Evolutionary conservation across 2,797 vertebrate species (phyloP).

Genomic region (Sparidentex hasta): DNA sequence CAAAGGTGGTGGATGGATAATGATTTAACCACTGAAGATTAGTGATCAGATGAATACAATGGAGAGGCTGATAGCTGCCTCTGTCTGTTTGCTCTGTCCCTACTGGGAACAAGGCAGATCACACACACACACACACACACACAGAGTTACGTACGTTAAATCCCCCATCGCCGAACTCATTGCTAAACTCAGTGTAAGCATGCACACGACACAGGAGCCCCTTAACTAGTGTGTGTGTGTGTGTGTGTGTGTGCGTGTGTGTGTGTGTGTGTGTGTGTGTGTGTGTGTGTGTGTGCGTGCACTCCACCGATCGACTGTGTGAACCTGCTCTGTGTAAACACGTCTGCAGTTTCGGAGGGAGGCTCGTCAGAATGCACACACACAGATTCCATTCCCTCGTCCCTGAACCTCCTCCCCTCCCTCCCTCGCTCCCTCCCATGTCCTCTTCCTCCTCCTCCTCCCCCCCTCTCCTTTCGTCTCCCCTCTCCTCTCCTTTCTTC

Average conservation of each 20-base stretch:
- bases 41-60: constrained; percentile 83
- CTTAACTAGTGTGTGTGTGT: constrained; percentile 43
- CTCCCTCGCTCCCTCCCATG: background rate
- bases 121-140: constrained; percentile 59
- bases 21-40: constrained; percentile 86
- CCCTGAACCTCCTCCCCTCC: constrained; percentile 52
- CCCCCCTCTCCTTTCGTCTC: constrained; percentile 6
- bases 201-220: constrained; percentile 55
- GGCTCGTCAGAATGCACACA: constrained; percentile 77
- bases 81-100: constrained; percentile 78
- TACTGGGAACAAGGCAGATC: constrained; percentile 73
- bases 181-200: constrained; percentile 73
- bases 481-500: constrained; percentile 20
- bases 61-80: constrained; percentile 79
- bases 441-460: background rate
- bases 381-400: constrained; percentile 74
- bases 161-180: constrained; percentile 55
- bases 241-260: constrained; percentile 33
- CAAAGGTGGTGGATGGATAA: constrained; percentile 79
- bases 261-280: constrained; percentile 29
- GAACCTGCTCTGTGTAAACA: constrained; percentile 78
- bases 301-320: constrained; percentile 47
- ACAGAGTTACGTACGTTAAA: constrained; percentile 49
- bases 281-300: constrained; percentile 26
- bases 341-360: constrained; percentile 68